phyloP scores from a whole-genome alignment of 1,140 invertebrate species.

The Argopecten irradians region DNA sequence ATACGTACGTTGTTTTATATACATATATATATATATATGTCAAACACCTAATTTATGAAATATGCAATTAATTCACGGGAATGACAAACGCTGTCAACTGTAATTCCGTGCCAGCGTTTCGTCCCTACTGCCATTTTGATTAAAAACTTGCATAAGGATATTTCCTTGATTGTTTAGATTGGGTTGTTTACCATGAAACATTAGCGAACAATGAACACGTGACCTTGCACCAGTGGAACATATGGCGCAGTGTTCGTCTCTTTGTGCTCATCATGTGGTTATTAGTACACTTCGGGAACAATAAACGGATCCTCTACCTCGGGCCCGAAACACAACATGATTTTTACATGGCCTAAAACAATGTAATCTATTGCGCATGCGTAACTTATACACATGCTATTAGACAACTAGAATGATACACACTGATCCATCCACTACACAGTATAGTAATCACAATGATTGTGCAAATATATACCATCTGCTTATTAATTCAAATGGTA shows the following conservation, averaged over 20 bases:
- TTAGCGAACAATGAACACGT: background rate
- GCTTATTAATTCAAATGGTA: constrained; percentile 4
- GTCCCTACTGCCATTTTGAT: background rate
- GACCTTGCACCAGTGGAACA: background rate
- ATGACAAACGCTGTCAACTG: background rate
- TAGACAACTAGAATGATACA: background rate
- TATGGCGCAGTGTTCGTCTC: background rate
- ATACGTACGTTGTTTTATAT: no score
- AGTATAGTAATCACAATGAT: background rate
- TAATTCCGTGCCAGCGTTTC: background rate
- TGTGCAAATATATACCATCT: constrained; percentile 11
- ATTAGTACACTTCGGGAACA: constrained; percentile 5
- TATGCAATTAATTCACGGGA: no score
- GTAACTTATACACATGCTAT: constrained; percentile 1
- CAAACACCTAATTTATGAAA: no score
- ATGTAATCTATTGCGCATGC: background rate
- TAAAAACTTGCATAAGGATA: background rate
- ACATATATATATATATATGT: no score
- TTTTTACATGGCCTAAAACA: background rate
- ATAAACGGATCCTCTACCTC: background rate
- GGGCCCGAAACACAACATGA: background rate
- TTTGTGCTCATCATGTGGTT: background rate
- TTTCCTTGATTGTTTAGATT: background rate
- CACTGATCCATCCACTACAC: background rate
- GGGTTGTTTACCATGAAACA: background rate